phyloP scores from a whole-genome alignment of 2,797 vertebrate genomes.

The Rhinichthys osculus region DNA sequence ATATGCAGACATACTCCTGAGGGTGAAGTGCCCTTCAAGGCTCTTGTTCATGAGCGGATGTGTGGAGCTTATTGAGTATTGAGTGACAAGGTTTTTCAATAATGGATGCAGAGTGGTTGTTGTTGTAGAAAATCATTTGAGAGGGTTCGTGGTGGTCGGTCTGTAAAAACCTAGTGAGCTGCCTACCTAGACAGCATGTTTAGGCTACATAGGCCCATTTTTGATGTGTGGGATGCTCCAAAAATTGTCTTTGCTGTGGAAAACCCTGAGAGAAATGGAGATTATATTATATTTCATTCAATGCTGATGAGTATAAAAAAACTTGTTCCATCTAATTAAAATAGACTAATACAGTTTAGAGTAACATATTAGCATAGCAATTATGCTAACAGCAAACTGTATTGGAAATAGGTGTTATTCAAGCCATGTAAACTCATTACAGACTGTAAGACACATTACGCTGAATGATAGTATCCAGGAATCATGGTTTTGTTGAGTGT shows the following conservation, averaged over 20 bases:
- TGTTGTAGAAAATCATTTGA: background rate
- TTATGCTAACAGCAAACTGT: background rate
- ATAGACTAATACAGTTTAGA: background rate
- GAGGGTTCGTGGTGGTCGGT: background rate
- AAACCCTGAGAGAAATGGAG: background rate
- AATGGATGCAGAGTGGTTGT: slow-evolving; percentile 67
- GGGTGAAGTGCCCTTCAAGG: slow-evolving; percentile 72
- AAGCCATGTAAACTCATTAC: background rate
- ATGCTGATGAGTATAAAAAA: background rate
- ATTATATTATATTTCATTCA: background rate
- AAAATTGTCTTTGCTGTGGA: background rate
- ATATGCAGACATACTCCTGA: slow-evolving; percentile 10
- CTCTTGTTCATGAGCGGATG: slow-evolving; percentile 64
- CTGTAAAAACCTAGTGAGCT: background rate
- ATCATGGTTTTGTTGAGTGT: slow-evolving; percentile 22
- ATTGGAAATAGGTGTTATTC: background rate
- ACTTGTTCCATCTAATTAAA: background rate
- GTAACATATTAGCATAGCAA: background rate
- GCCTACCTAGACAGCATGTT: background rate
- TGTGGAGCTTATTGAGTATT: slow-evolving; percentile 69
- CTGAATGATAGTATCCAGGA: background rate
- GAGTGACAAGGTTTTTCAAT: slow-evolving; percentile 68
- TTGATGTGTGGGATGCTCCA: background rate
- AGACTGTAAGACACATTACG: background rate
- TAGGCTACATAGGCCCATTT: background rate